These are phyloP conservation scores for Cyclopterus lumpus DNA, from an alignment of 2,797 vertebrate species.

Conservation along the genomic window DNA sequence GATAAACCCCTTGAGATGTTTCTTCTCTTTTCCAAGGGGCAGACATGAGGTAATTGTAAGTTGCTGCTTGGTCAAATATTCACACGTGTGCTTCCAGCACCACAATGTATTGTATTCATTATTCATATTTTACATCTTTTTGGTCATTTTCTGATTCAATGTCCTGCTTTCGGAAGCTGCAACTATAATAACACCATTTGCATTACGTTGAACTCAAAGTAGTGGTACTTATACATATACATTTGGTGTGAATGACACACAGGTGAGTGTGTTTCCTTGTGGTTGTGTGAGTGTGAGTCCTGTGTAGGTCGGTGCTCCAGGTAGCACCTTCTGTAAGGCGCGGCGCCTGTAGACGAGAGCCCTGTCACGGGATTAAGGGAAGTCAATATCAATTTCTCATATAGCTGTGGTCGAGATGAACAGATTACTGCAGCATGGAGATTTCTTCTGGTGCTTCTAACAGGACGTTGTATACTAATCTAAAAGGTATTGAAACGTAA, in stretches of 20 bases:
- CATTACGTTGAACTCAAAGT: neutral
- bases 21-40: neutral
- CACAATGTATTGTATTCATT: neutral
- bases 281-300: constrained; percentile 4
- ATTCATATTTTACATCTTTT: neutral
- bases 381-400: constrained; percentile 48
- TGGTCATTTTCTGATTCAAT: neutral
- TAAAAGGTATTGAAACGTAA: constrained; percentile 17
- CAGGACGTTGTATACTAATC: constrained; percentile 14
- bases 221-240: too few relatives aligned
- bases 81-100: neutral
- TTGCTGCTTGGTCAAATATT: too few relatives aligned
- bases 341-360: constrained; percentile 13
- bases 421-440: constrained; percentile 20
- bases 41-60: too few relatives aligned
- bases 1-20: neutral
- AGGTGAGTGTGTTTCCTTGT: neutral
- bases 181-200: neutral
- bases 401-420: constrained; percentile 23
- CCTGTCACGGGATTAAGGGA: constrained; percentile 34
- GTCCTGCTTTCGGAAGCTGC: neutral
- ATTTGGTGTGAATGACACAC: neutral
- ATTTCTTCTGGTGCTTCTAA: constrained; percentile 13
- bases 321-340: too few relatives aligned
- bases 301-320: too few relatives aligned